Evolutionary conservation across 2,797 vertebrate species (phyloP).

Genomic region (Acanthis flammea): DNA sequence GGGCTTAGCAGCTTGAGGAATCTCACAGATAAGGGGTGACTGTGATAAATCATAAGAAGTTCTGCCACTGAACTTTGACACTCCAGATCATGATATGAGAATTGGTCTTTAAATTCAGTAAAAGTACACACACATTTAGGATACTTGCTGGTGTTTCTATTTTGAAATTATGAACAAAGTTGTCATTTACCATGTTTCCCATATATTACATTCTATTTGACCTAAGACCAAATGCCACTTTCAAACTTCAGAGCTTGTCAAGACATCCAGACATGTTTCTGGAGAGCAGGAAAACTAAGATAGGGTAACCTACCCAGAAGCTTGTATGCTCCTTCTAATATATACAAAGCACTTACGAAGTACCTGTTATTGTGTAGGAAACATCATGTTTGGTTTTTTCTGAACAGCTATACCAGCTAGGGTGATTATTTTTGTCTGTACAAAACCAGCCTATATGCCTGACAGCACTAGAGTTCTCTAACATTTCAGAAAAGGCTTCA

Average conservation of each 20-base stretch:
- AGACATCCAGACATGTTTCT: background rate
- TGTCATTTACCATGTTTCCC: background rate
- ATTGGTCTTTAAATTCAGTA: background rate
- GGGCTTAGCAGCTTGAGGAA: background rate
- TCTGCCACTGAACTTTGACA: background rate
- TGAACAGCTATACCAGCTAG: background rate
- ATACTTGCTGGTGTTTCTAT: background rate
- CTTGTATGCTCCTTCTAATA: background rate
- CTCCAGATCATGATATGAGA: background rate
- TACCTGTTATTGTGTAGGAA: background rate
- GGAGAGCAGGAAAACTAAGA: background rate
- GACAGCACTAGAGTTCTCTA: background rate
- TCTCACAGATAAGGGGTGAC: background rate
- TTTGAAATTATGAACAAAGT: background rate
- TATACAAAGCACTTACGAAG: background rate
- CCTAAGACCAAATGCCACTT: background rate
- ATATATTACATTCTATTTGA: background rate
- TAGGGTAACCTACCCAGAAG: background rate
- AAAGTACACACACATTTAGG: background rate
- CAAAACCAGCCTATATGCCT: background rate
- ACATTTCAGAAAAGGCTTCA: background rate
- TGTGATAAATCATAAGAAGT: background rate
- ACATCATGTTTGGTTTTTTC: background rate
- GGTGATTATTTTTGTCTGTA: background rate
- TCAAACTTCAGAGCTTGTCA: background rate